Base-by-base conservation (phyloP, 2,113 vertebrate species). In the Sciurus niger region DNA sequence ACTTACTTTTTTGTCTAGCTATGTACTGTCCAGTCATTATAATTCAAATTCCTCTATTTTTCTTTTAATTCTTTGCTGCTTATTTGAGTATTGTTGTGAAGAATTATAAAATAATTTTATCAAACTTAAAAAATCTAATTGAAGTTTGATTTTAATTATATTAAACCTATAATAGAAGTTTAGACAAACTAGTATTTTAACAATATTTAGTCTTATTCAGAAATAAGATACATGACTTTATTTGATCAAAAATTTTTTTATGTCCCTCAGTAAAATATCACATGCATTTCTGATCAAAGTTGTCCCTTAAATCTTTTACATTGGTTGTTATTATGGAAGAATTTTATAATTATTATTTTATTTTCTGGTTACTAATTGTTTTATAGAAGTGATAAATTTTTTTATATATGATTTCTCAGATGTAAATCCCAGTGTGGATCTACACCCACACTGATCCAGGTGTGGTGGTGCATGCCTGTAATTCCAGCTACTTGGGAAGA, bases 151-250 rank as follows among this genome's bases (percentile, higher is more conserved):
- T 90, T 84, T 86, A 91, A 82, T 73, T 91, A 60, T 14, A 43
- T 43, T 89, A 83, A 89, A 43, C 4, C 22, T 96, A 55, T 18
- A 94, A 40, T 84, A 43, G 65, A 76, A 93, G 25, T 85, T 93
- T 96, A 76, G 11, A 95, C 48, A 87, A 77, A 72, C 0, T 72
- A 55, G 86, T 1, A 60, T 51, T 67, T 74, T 92, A 89, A 90
- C 22, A 79, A 82, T 40, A 79, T 65, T 86, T 63, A 90, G 34
- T 30, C 2, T 90, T 93, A n/a, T 48, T 16, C 32, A 95, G 73
- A 94, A 94, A 93, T 68, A 89, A 10, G 11, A 13, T 14, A 25
- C 84, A 84, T 17, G 51, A 37, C 67, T 92, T 86, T 32, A 30
- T 78, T 70, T 89, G 34, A 10, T 78, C 37, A 86, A 78, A 16